phyloP scores from a whole-genome alignment of 2,888 invertebrate species.

The Rosalia funebris region DNA sequence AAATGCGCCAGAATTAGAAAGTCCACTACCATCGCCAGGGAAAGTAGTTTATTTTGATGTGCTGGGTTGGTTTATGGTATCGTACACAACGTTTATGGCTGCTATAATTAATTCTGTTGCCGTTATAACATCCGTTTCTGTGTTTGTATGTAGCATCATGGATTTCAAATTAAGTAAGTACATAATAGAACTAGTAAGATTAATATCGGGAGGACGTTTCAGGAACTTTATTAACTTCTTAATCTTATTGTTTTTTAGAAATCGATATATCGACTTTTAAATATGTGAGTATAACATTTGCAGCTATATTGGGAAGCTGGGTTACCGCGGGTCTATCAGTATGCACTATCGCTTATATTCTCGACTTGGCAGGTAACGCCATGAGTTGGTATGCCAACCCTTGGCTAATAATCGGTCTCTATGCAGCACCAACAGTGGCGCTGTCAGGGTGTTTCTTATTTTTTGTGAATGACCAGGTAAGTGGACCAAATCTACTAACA shows the following conservation, averaged over 20 bases:
- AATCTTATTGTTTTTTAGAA: slow-evolving; percentile 39
- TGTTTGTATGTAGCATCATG: slow-evolving; percentile 21
- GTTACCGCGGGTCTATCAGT: slow-evolving; percentile 39
- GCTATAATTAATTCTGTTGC: slow-evolving; percentile 44
- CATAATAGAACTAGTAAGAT: neutral
- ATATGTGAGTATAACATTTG: slow-evolving; percentile 39
- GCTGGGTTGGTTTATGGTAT: slow-evolving; percentile 51
- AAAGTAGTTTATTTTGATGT: slow-evolving; percentile 54
- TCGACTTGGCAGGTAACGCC: slow-evolving; percentile 48
- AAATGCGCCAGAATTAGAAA: slow-evolving; percentile 58
- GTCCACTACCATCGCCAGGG: slow-evolving; percentile 49
- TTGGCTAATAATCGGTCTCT: slow-evolving; percentile 52
- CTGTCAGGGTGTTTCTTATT: slow-evolving; percentile 41
- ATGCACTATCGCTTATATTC: slow-evolving; percentile 39
- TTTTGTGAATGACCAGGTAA: too few species aligned
- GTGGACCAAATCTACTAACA: too few species aligned
- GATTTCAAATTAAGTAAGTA: slow-evolving; percentile 29
- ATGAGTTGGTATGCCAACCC: slow-evolving; percentile 57
- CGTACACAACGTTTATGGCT: slow-evolving; percentile 46
- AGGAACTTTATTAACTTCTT: too few species aligned
- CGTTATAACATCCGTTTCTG: slow-evolving; percentile 21
- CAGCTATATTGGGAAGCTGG: slow-evolving; percentile 49
- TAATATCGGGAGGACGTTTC: slow-evolving; percentile 3
- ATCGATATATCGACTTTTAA: slow-evolving; percentile 40
- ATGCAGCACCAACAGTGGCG: slow-evolving; percentile 50